Percentiles rank a stretch among this genome's conserved stretches.
phyloP scores from a whole-genome alignment of 2,888 invertebrate genomes.

The Epicampocera succincta region DNA sequence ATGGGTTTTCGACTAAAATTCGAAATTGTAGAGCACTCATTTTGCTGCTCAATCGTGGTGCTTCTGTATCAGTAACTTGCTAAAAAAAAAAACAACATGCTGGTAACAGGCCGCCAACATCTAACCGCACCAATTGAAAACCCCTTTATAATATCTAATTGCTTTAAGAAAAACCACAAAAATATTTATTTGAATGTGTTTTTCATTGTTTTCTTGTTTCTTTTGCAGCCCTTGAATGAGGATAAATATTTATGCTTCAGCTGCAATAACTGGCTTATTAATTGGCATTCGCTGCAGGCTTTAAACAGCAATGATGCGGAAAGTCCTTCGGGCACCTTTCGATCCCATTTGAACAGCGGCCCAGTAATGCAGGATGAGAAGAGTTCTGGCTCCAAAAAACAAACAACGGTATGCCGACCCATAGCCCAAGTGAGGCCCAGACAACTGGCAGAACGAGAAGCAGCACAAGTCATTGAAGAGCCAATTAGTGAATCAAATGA shows the following conservation, averaged over 20 bases:
- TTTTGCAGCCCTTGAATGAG: constrained; percentile 79
- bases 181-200: background rate
- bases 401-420: constrained; percentile 66
- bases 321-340: constrained; percentile 76
- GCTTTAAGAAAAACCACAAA: constrained; percentile 8
- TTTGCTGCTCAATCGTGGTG: no score
- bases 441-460: constrained; percentile 10
- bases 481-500: background rate
- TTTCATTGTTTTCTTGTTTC: constrained; percentile 23
- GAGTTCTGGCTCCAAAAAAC: constrained; percentile 63
- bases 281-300: constrained; percentile 81
- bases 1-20: no score
- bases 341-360: constrained; percentile 76
- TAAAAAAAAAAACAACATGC: no score
- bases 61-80: no score
- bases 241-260: constrained; percentile 81
- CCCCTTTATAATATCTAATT: constrained; percentile 33
- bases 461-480: background rate
- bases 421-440: constrained; percentile 73
- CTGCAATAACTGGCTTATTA: constrained; percentile 82
- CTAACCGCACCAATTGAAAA: no score
- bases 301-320: constrained; percentile 80
- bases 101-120: no score
- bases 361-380: constrained; percentile 62
- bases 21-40: no score